phyloP scores from a whole-genome alignment of 2,113 vertebrate species.

The Channa argus region DNA sequence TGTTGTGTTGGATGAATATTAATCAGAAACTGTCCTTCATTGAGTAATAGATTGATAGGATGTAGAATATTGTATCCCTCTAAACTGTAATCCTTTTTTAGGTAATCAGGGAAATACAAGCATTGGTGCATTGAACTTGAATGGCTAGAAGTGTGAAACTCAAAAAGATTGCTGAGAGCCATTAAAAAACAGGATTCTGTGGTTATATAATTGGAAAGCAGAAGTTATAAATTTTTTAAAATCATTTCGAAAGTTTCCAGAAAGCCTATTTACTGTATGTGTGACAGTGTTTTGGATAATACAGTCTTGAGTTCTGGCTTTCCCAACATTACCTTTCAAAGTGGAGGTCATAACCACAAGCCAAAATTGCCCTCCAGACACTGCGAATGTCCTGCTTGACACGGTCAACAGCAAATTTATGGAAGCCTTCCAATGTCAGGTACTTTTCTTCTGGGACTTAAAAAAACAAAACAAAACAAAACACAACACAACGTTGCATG shows the following conservation, averaged over 20 bases:
- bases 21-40: no score
- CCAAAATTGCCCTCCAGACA: conserved; percentile 95
- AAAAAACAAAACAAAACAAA: conserved; percentile 20
- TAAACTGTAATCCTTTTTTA: no score
- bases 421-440: conserved; percentile 95
- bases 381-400: conserved; percentile 98
- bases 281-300: not conserved
- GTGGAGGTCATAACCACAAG: conserved; percentile 96
- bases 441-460: conserved; percentile 96
- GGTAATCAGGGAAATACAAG: no score
- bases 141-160: no score
- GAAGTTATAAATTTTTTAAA: no score
- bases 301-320: not conserved
- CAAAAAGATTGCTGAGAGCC: no score
- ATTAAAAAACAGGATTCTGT: no score
- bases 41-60: no score
- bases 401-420: conserved; percentile 93
- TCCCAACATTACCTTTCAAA: conserved; percentile 90
- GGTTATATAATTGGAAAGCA: no score
- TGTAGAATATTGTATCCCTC: no score
- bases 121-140: no score
- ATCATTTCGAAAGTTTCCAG: not conserved
- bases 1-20: no score
- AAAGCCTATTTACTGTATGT: not conserved
- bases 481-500: not conserved